Conservation (phyloP, 2,888 invertebrate species). For the Seira sanloemensis region DNA sequence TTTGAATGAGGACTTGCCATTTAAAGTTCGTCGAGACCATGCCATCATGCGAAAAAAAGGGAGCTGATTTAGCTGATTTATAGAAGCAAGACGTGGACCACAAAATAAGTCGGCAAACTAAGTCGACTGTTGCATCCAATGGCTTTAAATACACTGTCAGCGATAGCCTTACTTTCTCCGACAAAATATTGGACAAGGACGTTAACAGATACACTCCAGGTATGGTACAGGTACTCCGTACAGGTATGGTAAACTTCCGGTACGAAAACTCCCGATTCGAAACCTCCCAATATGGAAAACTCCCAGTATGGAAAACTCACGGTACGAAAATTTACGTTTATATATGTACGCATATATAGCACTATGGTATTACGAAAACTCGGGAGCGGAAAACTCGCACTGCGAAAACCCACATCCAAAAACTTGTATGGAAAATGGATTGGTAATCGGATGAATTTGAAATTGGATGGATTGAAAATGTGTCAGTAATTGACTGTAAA, state of each 20-base stretch:
- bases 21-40: neutral
- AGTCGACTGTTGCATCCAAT: neutral
- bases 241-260: neutral
- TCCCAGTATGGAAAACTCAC: neutral
- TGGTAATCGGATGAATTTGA: too few relatives aligned
- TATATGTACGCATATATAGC: too few relatives aligned
- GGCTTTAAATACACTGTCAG: neutral
- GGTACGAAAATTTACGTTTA: too few relatives aligned
- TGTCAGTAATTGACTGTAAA: too few relatives aligned
- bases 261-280: neutral
- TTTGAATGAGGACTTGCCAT: neutral
- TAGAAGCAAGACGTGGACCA: neutral
- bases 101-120: neutral
- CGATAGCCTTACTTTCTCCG: neutral
- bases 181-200: too few relatives aligned
- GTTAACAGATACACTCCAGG: too few relatives aligned
- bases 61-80: neutral
- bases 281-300: neutral
- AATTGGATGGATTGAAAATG: too few relatives aligned
- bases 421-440: too few relatives aligned
- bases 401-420: too few relatives aligned
- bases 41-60: neutral
- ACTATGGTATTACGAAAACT: too few relatives aligned
- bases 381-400: too few relatives aligned
- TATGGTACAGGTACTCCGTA: neutral